Base-by-base conservation (phyloP, 2,797 vertebrate species). In the Enteromius fasciolatus region DNA sequence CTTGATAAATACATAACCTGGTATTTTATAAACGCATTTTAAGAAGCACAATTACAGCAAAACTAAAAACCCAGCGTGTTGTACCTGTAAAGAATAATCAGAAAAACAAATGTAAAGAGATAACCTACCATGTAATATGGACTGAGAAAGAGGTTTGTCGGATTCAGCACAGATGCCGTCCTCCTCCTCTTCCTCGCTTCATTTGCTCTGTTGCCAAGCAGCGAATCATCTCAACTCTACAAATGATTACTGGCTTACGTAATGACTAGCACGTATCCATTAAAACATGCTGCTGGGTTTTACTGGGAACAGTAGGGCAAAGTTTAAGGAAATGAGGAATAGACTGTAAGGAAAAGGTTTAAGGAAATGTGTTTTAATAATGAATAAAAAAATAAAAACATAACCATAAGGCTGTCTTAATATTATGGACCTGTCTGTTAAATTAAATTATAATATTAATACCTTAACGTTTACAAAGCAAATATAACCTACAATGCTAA, bases 161-260 rank as follows among this genome's bases (percentile, higher is more conserved):
- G 18, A 64, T 50, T 78, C 57, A 66, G 23, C 39, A 48, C 78
- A 63, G 89, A 90, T 85, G 77, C 69, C 10, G 54, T 80, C 75
- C 39, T 76, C 74, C 48, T 52, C 46, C 36, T 76, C 20, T 69
- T 89, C 87, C 86, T 89, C 81, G 28, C 89, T 79, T 87, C 84
- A 90, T 87, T 84, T 89, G 87, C 77, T 85, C 87, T 80, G 91
- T 93, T 93, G 90, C 90, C 86, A 87, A 18, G 91, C 82, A 52
- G 90, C 80, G 20, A 52, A 36, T 64, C 44, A n/a, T 59, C 31
- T 28, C 18, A 7, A 57, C n/a, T 78, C 63, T n/a, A 44, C 76
- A 46, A 18, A 69, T 41, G 1, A 20, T 39, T 15, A 91, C 91
- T 91, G 88, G 89, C 61, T 86, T 5, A 52, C 18, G 31, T 17